phyloP scores from a whole-genome alignment of 2,113 vertebrate species.

The Nesogale talazaci region DNA sequence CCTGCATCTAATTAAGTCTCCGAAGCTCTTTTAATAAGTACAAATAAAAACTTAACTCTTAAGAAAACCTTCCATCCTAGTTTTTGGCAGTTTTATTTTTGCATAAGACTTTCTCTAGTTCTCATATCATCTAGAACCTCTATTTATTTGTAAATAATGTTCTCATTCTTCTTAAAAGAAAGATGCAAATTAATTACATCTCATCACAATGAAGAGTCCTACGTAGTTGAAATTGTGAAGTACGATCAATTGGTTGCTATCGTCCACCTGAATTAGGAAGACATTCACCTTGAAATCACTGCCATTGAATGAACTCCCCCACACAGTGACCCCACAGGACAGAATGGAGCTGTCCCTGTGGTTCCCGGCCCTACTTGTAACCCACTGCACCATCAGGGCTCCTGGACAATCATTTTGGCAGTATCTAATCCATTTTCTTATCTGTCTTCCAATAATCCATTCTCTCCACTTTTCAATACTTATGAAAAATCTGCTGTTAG shows the following conservation, averaged over 20 bases:
- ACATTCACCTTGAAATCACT: too few relatives aligned
- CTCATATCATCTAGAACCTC: too few relatives aligned
- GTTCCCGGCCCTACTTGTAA: too few relatives aligned
- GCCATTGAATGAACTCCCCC: too few relatives aligned
- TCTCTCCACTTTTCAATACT: background rate
- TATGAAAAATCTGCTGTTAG: background rate
- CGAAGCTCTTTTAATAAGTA: background rate
- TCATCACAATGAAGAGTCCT: too few relatives aligned
- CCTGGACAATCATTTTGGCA: background rate
- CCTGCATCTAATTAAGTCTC: background rate
- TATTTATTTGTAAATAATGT: background rate
- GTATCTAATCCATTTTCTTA: background rate
- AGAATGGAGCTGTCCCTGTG: too few relatives aligned
- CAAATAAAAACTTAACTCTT: background rate
- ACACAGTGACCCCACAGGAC: too few relatives aligned
- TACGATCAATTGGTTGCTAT: background rate
- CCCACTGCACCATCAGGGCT: too few relatives aligned
- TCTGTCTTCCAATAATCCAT: background rate
- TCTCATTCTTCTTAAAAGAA: background rate
- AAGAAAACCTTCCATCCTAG: background rate
- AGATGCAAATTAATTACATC: background rate
- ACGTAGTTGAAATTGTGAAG: background rate
- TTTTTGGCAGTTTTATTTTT: too few relatives aligned
- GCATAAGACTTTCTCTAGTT: too few relatives aligned
- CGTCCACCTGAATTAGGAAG: background rate